phyloP scores from a whole-genome alignment of 2,888 invertebrate genomes.

The Cremastobaeus sp. region DNA sequence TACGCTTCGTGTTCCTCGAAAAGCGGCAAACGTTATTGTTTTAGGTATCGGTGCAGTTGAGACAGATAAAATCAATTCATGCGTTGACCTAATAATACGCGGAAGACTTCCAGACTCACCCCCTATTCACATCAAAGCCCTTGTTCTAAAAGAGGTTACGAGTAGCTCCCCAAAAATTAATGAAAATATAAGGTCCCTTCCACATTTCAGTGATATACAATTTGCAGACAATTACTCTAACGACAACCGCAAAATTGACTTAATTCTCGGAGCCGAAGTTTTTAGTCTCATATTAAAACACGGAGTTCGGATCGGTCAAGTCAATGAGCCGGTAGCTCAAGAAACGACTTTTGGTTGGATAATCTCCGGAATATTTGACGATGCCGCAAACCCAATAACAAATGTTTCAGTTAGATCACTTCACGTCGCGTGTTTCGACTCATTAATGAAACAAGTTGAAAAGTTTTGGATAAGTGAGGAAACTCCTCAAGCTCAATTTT shows the following conservation, averaged over 20 bases:
- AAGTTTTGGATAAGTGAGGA: slow-evolving; percentile 10
- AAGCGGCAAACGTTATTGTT: too few relatives aligned
- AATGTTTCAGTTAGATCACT: background rate
- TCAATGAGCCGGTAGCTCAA: slow-evolving; percentile 12
- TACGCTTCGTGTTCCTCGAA: too few relatives aligned
- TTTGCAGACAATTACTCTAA: slow-evolving; percentile 15
- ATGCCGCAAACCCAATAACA: too few relatives aligned
- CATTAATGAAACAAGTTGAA: background rate
- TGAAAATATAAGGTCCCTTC: too few relatives aligned
- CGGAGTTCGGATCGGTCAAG: slow-evolving; percentile 10
- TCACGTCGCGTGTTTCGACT: background rate
- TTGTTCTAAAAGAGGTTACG: too few relatives aligned
- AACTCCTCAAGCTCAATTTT: too few relatives aligned
- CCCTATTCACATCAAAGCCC: too few relatives aligned
- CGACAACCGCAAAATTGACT: background rate
- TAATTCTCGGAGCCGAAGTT: slow-evolving; percentile 21
- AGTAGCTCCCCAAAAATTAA: too few relatives aligned
- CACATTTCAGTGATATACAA: slow-evolving; percentile 4
- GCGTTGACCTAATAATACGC: too few relatives aligned
- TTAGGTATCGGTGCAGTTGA: slow-evolving; percentile 11
- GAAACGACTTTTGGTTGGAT: slow-evolving; percentile 16
- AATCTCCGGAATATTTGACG: too few relatives aligned
- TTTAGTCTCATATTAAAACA: slow-evolving; percentile 14
- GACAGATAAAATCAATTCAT: too few relatives aligned
- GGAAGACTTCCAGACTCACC: too few relatives aligned